Base-by-base conservation (phyloP, 2,888 invertebrate genomes). In the Syritta pipiens region DNA sequence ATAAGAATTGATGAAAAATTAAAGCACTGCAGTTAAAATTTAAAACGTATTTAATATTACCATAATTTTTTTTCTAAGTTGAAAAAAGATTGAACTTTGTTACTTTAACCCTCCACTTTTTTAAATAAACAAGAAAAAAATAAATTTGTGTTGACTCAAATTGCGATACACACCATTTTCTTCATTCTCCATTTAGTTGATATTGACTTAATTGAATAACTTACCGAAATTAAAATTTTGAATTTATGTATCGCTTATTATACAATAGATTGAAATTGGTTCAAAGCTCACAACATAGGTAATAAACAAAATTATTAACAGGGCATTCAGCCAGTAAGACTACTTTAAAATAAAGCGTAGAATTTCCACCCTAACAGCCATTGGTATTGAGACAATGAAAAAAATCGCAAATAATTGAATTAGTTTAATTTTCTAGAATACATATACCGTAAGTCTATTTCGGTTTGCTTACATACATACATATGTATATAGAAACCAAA, bases 401-500 rank as follows among this genome's bases (percentile, higher is more conserved):
- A 37, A 55, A 62, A 69, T 49, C 24, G 62, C 48, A 44, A 24
- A 28, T 76, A 76, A 76, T 76, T 69, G 42, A 49, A 68, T 75
- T 75, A 75, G 55, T 62, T 42, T 14, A 14, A 55, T 10, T 51
- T 32, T 68, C 48, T 35, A 30, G 19, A 26, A 42, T 22, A 42
- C 53, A 32, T 46, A 32, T 35, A 49, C 49, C 57, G 49, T 65
- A 32, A 42, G 42, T 44, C 17, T 28, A 44, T n/a, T n/a, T n/a
- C n/a, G 53, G 51, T 59, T 57, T 67, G 37, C 32, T 14, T 37
- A 35, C 55, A 72, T 42, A 72, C 51, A 49, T 44, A 51, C 44
- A 51, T 67, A 67, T 75, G 49, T 75, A 74, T 49, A 32, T 35
- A 55, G 75, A 76, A 69, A 69, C 75, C 75, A 69, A 76, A 49